A percentile compares a stretch with the other conserved stretches of the same genome.
phyloP scores from a whole-genome alignment of 1,140 invertebrate species.

The Drosophila teissieri region DNA sequence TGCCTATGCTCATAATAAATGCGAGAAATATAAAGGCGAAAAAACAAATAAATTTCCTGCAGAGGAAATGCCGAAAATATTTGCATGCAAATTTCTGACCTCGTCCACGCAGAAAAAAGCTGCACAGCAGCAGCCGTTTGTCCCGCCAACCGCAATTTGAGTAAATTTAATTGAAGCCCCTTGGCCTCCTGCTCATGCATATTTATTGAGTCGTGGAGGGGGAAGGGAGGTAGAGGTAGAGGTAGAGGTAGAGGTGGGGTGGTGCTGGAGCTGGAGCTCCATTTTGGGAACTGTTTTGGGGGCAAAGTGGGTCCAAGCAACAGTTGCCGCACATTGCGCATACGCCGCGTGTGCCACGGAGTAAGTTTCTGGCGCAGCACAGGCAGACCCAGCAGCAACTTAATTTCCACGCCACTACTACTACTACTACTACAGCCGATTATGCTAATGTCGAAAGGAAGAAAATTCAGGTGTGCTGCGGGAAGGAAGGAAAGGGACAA shows the following conservation, averaged over 20 bases:
- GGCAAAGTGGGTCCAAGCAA: constrained; percentile 39
- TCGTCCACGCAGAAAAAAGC: constrained; percentile 25
- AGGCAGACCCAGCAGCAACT: constrained; percentile 59
- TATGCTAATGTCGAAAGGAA: constrained; percentile 60
- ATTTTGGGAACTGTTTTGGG: no score
- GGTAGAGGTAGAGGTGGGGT: background rate
- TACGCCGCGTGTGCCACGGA: constrained; percentile 53
- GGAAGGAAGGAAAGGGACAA: background rate
- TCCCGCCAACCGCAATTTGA: constrained; percentile 60
- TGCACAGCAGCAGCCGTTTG: background rate
- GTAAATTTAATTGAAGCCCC: constrained; percentile 80
- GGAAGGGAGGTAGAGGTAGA: no score
- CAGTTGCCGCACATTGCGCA: constrained; percentile 69
- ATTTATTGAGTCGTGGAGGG: constrained; percentile 57
- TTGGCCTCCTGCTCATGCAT: constrained; percentile 70
- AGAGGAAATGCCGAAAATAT: constrained; percentile 62
- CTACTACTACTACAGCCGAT: constrained; percentile 25
- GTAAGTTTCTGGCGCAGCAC: constrained; percentile 47
- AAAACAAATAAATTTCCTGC: constrained; percentile 71
- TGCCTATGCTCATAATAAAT: constrained; percentile 70
- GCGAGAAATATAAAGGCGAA: constrained; percentile 24
- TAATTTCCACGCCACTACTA: constrained; percentile 44
- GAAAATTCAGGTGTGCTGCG: constrained; percentile 14
- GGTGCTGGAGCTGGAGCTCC: background rate
- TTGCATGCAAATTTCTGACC: constrained; percentile 78